A percentile compares a stretch with the other conserved stretches of the same genome.
Conservation (phyloP, 2,797 vertebrate genomes). For the Danio choprae region DNA sequence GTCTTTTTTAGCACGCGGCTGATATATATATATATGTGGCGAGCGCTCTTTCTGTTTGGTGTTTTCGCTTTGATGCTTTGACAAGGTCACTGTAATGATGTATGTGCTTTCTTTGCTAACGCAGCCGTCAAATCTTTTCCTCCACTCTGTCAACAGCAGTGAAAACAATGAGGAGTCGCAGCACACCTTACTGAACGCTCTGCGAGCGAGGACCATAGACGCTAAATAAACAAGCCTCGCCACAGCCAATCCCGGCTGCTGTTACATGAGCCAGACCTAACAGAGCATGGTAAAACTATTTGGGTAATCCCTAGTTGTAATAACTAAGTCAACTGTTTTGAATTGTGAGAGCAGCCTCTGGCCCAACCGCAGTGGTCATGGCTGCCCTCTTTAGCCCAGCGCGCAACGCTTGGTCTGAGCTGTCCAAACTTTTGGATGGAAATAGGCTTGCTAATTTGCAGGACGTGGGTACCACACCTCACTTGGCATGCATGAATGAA, state of each 20-base stretch:
- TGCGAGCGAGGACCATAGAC: constrained; percentile 29
- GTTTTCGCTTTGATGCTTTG: constrained; percentile 43
- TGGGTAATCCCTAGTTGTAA: constrained; percentile 75
- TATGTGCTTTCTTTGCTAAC: constrained; percentile 51
- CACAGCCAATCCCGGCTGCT: constrained; percentile 31
- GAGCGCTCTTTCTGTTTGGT: constrained; percentile 36
- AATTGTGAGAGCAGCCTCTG: constrained; percentile 73
- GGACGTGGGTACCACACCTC: constrained; percentile 71
- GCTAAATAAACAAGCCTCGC: constrained; percentile 61
- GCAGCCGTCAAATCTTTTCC: constrained; percentile 37
- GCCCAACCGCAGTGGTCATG: constrained; percentile 55
- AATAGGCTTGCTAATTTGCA: constrained; percentile 82
- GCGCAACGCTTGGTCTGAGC: constrained; percentile 66
- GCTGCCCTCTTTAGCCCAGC: constrained; percentile 57
- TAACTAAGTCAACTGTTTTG: constrained; percentile 74
- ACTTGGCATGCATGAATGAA: constrained; percentile 73
- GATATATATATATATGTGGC: constrained; percentile 24
- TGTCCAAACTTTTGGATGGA: constrained; percentile 78
- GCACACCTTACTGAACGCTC: constrained; percentile 33
- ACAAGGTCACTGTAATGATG: constrained; percentile 57
- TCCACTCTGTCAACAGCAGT: constrained; percentile 42
- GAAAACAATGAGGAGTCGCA: constrained; percentile 46
- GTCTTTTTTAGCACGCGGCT: constrained; percentile 48
- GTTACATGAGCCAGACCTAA: constrained; percentile 65
- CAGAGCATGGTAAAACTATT: constrained; percentile 72